Evolutionary conservation across 2,888 invertebrate genomes (phyloP), one percentile per base, ranked within the genome.

Genomic region (Sympetrum striolatum): DNA sequence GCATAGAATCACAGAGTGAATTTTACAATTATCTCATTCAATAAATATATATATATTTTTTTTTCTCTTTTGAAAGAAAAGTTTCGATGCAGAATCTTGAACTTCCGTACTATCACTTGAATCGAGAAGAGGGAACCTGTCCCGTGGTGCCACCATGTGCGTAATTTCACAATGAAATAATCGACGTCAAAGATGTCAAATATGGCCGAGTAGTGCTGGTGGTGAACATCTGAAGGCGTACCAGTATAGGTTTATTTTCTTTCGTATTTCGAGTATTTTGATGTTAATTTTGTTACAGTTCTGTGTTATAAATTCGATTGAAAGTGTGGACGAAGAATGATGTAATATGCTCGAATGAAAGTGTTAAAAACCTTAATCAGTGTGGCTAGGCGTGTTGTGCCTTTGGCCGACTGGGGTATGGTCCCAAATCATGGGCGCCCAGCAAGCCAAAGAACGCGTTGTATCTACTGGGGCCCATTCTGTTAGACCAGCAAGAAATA

Each of bases 371-470:
- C 93, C 93, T 91, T 92, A 92, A 92, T 93, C 92, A 93, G 93
- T 93, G 93, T 93, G 93, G 93, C 92, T 92, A 92, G 92, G 92
- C 92, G 92, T 92, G 92, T 92, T 92, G 92, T 92, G 91, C 91
- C 92, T 91, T 91, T 91, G 91, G 92, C 92, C 92, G 92, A 92
- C 91, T 92, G 91, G 92, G 93, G 92, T 92, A 93, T 93, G 93
- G 92, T 92, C 94, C 93, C 93, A 93, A 94, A 95, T 94, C 94
- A 98, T 98, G 98, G 98, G 98, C 94, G 98, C 98, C 94, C 98
- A 98, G 96, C 98, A 98, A 95, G 97, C 97, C 94, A 98, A 98
- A 95, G 98, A 98, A 95, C 96, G 97, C 94, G 96, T 96, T 93
- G 95, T 96, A 93, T 96, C 96, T 93, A 95, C 95, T 94, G 97